phyloP scores from a whole-genome alignment of 2,888 invertebrate species.

The Malacosoma neustria region DNA sequence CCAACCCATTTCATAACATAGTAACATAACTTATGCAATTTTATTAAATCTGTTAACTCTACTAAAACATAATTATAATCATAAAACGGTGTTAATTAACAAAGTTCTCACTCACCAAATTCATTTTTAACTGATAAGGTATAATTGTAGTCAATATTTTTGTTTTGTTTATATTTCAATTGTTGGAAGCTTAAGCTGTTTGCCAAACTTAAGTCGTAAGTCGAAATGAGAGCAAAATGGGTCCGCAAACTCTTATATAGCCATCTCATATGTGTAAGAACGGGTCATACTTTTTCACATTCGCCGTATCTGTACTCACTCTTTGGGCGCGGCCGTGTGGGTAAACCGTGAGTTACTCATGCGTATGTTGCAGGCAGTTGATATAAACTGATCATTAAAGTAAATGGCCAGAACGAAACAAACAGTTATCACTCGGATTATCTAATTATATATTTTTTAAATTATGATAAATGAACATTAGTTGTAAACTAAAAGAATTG shows the following conservation, averaged over 20 bases:
- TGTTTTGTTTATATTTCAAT: constrained; percentile 15
- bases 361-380: constrained; percentile 10
- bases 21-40: neutral
- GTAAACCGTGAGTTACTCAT: constrained; percentile 24
- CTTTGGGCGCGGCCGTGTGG: constrained; percentile 55
- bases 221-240: constrained; percentile 71
- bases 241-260: constrained; percentile 68
- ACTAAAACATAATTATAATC: neutral
- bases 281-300: constrained; percentile 69
- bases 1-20: no score
- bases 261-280: constrained; percentile 71
- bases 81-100: neutral
- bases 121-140: constrained; percentile 29
- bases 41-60: neutral
- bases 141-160: neutral
- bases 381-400: no score
- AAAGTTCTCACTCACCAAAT: constrained; percentile 36
- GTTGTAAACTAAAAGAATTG: no score
- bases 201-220: constrained; percentile 60
- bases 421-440: no score
- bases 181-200: constrained; percentile 40
- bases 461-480: no score
- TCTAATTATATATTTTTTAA: no score
- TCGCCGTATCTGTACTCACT: constrained; percentile 38
- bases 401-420: no score